Evolutionary conservation across 23 tunicate genomes (phyloP), one percentile per base, ranked within the genome.

Genomic region (Ciona savignyi): DNA sequence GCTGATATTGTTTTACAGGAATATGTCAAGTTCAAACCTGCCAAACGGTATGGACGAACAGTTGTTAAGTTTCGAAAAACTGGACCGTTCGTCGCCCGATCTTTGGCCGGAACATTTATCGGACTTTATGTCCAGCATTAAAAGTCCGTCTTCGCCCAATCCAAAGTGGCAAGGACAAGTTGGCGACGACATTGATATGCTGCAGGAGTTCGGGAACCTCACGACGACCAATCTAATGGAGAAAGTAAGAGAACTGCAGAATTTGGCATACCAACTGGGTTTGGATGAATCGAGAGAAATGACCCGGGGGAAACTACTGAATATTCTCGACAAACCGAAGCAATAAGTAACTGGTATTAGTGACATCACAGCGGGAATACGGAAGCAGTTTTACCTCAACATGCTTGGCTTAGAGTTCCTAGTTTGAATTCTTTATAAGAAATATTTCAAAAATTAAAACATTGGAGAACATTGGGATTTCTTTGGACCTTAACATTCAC

Each of bases 281-380:
- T 68, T 91, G 35, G 97, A 91, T 62, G 97, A 91, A 60, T 91
- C 91, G 29, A 70, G 83, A 33, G 97, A 91, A 67, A 91, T 91
- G 97, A 91, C 97, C 19, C 79, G 97, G 70, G 97, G 97, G 63
- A 91, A 91, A 62, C 84, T 91, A 75, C 76, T 91, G 63, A 91
- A 91, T 34, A 91, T 91, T 70, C 67, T 91, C 29, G 89, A 76
- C 51, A 78, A 74, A 60, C 90, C 86, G 21, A 89, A 83, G 29
- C n/a, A n/a, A n/a, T n/a, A n/a, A n/a, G n/a, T n/a, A n/a, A n/a
- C n/a, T n/a, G n/a, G n/a, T n/a, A n/a, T n/a, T n/a, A n/a, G n/a
- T n/a, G n/a, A n/a, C n/a, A n/a, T n/a, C n/a, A n/a, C n/a, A n/a
- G n/a, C n/a, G n/a, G n/a, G n/a, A n/a, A n/a, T n/a, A 91, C 84